phyloP scores from a whole-genome alignment of 2,888 invertebrate species.

The Polyommatus iphigenia region DNA sequence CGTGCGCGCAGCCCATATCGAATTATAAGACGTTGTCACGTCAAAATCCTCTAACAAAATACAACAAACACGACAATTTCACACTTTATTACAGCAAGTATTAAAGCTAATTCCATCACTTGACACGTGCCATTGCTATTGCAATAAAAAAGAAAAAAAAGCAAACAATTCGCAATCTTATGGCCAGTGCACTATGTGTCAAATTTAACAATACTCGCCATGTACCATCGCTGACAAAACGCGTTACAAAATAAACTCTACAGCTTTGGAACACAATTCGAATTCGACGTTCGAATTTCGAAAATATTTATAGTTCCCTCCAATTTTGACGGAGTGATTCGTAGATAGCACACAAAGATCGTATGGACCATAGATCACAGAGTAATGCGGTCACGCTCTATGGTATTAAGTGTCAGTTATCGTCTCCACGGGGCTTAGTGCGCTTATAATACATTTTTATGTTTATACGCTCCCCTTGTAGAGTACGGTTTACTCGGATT shows the following conservation, averaged over 20 bases:
- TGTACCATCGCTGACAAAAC: neutral
- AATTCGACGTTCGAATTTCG: conserved; percentile 35
- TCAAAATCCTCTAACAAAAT: conserved; percentile 49
- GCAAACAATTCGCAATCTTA: conserved; percentile 55
- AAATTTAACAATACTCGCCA: conserved; percentile 2
- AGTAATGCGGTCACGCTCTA: conserved; percentile 79
- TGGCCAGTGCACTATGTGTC: conserved; percentile 32
- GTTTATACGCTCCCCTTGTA: conserved; percentile 68
- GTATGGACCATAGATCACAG: conserved; percentile 76
- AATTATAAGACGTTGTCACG: too few relatives aligned
- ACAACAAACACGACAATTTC: conserved; percentile 78
- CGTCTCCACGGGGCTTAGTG: conserved; percentile 76
- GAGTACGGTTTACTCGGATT: conserved; percentile 79
- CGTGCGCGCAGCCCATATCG: too few relatives aligned
- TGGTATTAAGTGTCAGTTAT: conserved; percentile 79
- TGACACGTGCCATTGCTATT: conserved; percentile 77
- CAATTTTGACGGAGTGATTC: conserved; percentile 63
- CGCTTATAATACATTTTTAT: conserved; percentile 70
- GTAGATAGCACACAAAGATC: conserved; percentile 63
- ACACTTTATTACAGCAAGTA: conserved; percentile 81
- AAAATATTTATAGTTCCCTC: conserved; percentile 57
- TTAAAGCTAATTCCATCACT: conserved; percentile 76
- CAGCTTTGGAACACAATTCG: neutral
- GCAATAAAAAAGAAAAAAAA: conserved; percentile 63
- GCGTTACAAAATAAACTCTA: conserved; percentile 16